A percentile compares a stretch with the other conserved stretches of the same genome.
These are phyloP conservation scores for Zaprionus ornatus DNA, from an alignment of 1,140 invertebrate species.

Conservation along the genomic window DNA sequence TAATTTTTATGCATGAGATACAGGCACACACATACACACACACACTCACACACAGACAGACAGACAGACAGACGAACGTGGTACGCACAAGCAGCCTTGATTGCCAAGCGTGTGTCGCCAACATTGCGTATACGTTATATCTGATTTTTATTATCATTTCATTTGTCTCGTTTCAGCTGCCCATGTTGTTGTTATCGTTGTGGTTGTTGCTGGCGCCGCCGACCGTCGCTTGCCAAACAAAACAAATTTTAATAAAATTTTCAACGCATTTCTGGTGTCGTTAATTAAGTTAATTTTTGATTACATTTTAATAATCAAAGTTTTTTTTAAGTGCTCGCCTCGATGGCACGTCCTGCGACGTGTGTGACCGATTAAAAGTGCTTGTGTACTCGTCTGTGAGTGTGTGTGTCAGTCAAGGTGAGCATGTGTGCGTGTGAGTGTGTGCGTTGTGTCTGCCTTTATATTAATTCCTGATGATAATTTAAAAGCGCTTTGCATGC, in stretches of 20 bases:
- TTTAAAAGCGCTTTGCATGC: conserved; percentile 77
- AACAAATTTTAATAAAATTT: conserved; percentile 54
- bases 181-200: conserved; percentile 24
- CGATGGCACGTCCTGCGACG: conserved; percentile 47
- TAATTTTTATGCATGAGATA: conserved; percentile 77
- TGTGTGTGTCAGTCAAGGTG: background rate
- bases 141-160: conserved; percentile 74
- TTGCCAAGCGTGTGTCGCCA: conserved; percentile 40
- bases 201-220: background rate
- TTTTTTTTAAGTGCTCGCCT: conserved; percentile 55
- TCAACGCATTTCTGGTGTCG: conserved; percentile 51
- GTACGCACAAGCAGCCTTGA: conserved; percentile 16
- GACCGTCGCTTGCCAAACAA: conserved; percentile 25
- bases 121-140: conserved; percentile 66
- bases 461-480: conserved; percentile 76
- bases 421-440: background rate
- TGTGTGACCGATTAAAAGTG: conserved; percentile 26
- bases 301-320: conserved; percentile 80
- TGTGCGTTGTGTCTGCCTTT: conserved; percentile 25
- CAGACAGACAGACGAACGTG: conserved; percentile 16
- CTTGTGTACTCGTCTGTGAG: background rate
- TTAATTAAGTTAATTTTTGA: conserved; percentile 82
- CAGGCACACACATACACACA: conserved; percentile 20
- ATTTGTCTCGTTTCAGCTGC: conserved; percentile 18
- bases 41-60: conserved; percentile 18